Percentiles rank a stretch among this genome's conserved stretches.
Conservation (phyloP, 1,140 invertebrate species). For the Eupeodes corollae region DNA sequence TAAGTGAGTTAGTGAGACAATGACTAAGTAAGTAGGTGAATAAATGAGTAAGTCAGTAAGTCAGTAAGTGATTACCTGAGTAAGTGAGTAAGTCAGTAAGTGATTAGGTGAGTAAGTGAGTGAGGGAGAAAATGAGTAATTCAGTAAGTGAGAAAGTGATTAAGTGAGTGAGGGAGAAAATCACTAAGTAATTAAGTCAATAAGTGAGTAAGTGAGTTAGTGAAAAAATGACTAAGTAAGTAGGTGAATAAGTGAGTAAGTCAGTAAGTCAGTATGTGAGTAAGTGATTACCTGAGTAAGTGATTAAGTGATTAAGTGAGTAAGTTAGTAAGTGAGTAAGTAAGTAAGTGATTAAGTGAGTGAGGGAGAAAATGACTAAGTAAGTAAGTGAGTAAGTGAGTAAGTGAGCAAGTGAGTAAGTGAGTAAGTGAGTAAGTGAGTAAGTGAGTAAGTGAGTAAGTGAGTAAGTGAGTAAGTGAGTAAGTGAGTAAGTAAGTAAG, state of each 20-base stretch:
- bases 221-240: not conserved
- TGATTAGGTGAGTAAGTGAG: not conserved
- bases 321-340: too few species aligned
- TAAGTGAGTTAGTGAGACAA: too few species aligned
- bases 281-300: not conserved
- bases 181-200: not conserved
- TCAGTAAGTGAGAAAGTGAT: not conserved
- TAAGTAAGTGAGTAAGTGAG: too few species aligned
- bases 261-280: not conserved
- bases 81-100: not conserved
- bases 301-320: not conserved
- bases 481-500: too few species aligned
- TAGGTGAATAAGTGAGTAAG: not conserved
- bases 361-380: too few species aligned
- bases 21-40: not conserved
- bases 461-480: not conserved
- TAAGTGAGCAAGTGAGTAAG: too few species aligned
- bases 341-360: too few species aligned
- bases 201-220: not conserved
- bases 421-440: too few species aligned
- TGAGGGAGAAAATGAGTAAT: not conserved
- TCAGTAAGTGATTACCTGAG: not conserved
- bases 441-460: not conserved
- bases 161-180: not conserved
- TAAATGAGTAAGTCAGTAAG: not conserved